Evolutionary conservation across 2,888 invertebrate genomes (phyloP).

Genomic region (Drosophila testacea): DNA sequence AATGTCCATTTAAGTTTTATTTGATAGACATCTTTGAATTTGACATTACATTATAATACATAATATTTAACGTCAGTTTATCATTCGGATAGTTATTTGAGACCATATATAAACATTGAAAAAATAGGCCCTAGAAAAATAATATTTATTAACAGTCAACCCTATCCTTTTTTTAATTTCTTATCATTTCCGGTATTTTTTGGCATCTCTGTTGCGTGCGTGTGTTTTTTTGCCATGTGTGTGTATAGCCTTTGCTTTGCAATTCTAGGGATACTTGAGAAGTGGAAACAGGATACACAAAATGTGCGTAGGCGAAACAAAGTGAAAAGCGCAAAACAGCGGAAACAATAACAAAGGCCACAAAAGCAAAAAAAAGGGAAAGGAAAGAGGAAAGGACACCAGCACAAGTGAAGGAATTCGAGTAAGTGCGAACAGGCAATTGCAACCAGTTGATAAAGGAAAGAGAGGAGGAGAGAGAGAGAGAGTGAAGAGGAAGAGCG

Average conservation of each 20-base stretch:
- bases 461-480: constrained; percentile 1
- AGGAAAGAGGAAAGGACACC: constrained; percentile 2
- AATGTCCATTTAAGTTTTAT: too few species aligned
- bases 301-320: constrained; percentile 65
- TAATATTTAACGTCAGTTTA: too few species aligned
- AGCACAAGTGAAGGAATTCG: constrained; percentile 42
- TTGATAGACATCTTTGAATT: too few species aligned
- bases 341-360: constrained; percentile 38
- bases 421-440: constrained; percentile 1
- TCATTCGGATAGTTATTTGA: too few species aligned
- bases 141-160: too few species aligned
- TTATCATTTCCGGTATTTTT: too few species aligned
- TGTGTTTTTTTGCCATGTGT: constrained; percentile 33
- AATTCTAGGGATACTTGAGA: constrained; percentile 70
- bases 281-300: constrained; percentile 70
- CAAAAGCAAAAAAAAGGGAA: constrained; percentile 9
- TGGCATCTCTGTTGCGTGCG: constrained; percentile 16
- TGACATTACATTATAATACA: too few species aligned
- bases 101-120: too few species aligned
- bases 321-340: constrained; percentile 55
- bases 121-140: too few species aligned
- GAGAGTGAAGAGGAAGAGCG: not conserved
- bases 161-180: too few species aligned
- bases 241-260: constrained; percentile 52
- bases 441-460: not conserved